Conservation (phyloP, 2,888 invertebrate species). For the Panorpa germanica region DNA sequence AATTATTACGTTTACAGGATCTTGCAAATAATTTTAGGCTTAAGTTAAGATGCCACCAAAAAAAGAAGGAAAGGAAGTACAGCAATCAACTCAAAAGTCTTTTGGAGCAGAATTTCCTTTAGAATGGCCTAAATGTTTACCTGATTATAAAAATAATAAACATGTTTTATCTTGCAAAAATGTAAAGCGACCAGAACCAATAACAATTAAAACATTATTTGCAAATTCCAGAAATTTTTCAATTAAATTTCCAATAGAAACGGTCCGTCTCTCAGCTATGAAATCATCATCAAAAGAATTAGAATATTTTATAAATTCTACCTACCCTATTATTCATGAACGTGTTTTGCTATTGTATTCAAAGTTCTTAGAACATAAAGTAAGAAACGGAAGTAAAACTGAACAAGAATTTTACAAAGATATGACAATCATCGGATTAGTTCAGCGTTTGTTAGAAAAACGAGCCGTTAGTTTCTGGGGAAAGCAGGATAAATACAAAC, state of each 20-base stretch:
- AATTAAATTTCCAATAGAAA: conserved; percentile 20
- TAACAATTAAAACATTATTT: conserved; percentile 8
- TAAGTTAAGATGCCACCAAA: too few species aligned
- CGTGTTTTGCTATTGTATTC: conserved; percentile 38
- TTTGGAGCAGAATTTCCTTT: too few species aligned
- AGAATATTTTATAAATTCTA: conserved; percentile 26
- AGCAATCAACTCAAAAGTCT: too few species aligned
- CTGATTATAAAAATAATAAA: too few species aligned
- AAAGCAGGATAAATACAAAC: conserved; percentile 23
- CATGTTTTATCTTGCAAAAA: too few species aligned
- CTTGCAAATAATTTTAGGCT: too few species aligned
- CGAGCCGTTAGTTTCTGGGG: conserved; percentile 30
- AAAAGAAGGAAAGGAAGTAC: too few species aligned
- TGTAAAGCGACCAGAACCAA: conserved; percentile 13
- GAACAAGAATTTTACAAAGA: conserved; percentile 23
- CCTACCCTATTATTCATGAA: conserved; percentile 50
- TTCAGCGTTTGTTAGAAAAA: conserved; percentile 30
- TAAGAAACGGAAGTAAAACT: conserved; percentile 18
- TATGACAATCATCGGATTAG: conserved; percentile 25
- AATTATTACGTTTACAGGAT: too few species aligned
- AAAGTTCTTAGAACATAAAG: conserved; percentile 42
- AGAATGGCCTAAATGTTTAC: too few species aligned
- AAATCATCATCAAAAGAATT: conserved; percentile 14
- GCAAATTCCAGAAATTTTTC: conserved; percentile 11
- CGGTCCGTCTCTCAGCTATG: too few species aligned